Evolutionary conservation across 2,888 invertebrate genomes (phyloP).

Genomic region (Apoda limacodes): DNA sequence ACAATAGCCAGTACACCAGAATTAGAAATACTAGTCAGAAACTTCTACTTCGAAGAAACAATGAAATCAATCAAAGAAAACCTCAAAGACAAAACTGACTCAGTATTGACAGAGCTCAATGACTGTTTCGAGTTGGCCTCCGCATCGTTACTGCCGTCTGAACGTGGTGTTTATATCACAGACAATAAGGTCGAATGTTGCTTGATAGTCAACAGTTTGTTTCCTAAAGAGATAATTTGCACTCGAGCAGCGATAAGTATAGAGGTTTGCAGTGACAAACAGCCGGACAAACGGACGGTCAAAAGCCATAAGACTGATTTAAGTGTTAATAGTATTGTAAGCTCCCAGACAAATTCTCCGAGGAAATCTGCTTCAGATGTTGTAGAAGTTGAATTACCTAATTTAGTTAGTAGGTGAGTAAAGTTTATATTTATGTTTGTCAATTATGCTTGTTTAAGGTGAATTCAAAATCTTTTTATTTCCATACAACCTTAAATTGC

Average conservation of each 20-base stretch:
- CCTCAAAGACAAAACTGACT: conserved; percentile 47
- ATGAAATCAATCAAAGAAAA: conserved; percentile 72
- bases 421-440: background rate
- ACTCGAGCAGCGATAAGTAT: conserved; percentile 74
- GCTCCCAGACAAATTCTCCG: conserved; percentile 39
- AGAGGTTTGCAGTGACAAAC: conserved; percentile 58
- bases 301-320: conserved; percentile 64
- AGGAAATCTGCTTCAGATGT: conserved; percentile 37
- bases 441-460: background rate
- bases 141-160: conserved; percentile 64
- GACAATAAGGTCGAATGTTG: conserved; percentile 54
- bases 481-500: background rate
- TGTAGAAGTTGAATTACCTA: conserved; percentile 31
- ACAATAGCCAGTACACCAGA: conserved; percentile 82
- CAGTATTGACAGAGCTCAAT: conserved; percentile 64
- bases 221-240: conserved; percentile 75
- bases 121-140: conserved; percentile 69
- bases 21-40: conserved; percentile 79
- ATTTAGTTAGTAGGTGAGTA: conserved; percentile 49
- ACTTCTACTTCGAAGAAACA: conserved; percentile 87
- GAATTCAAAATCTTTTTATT: background rate
- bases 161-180: conserved; percentile 59
- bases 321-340: conserved; percentile 44
- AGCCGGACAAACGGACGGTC: conserved; percentile 38
- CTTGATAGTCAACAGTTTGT: conserved; percentile 48